A percentile compares a stretch with the other conserved stretches of the same genome.
Evolutionary conservation across 2,888 invertebrate genomes (phyloP).

Genomic region (Papilio protenor): DNA sequence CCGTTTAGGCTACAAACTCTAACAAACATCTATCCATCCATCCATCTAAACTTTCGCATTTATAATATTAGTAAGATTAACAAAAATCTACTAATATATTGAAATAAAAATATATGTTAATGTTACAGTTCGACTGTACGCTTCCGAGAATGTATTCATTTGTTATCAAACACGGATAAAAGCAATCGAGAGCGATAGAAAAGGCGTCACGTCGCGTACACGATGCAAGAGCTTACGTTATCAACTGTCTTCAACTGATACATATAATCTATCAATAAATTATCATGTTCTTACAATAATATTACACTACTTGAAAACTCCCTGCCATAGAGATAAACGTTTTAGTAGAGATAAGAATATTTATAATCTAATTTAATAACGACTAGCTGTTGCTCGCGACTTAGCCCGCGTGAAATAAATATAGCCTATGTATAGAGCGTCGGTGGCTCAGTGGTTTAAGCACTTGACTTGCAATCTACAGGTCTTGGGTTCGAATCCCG

Average conservation of each 20-base stretch:
- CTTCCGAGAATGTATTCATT: not conserved
- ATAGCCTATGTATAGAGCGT: too few relatives aligned
- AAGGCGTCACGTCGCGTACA: not conserved
- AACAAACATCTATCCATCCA: too few relatives aligned
- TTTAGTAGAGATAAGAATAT: not conserved
- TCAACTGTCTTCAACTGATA: conserved; percentile 9
- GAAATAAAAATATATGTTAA: not conserved
- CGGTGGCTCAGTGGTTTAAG: too few relatives aligned
- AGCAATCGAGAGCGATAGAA: not conserved
- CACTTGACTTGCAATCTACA: too few relatives aligned
- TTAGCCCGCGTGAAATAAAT: too few relatives aligned
- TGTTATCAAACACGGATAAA: not conserved
- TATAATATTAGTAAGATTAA: not conserved
- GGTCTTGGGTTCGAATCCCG: too few relatives aligned
- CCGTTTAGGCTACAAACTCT: too few relatives aligned
- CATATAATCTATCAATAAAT: not conserved
- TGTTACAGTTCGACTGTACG: not conserved
- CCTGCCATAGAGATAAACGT: not conserved
- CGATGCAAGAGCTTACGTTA: not conserved
- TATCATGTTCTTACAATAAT: not conserved
- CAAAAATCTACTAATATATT: not conserved
- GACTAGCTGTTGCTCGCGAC: not conserved
- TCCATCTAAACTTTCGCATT: too few relatives aligned
- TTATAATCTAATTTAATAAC: not conserved
- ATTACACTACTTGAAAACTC: not conserved